These are phyloP conservation scores for Platyura marginata DNA, from an alignment of 1,140 invertebrate genomes.

Conservation along the genomic window DNA sequence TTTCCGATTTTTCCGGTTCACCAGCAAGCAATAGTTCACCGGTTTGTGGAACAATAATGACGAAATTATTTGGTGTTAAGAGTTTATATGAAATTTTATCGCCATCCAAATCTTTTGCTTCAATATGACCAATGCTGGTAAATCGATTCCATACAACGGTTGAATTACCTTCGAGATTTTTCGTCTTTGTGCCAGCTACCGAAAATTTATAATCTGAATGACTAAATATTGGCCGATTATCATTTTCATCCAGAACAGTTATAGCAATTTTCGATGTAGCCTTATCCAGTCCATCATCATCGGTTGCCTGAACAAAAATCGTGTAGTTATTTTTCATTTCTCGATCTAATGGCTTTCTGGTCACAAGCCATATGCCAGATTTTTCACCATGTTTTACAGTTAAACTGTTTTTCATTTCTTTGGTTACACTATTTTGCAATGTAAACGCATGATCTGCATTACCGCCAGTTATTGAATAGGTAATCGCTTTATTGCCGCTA, in stretches of 20 bases:
- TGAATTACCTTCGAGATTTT: slow-evolving; percentile 28
- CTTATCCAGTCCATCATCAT: slow-evolving; percentile 50
- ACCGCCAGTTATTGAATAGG: slow-evolving; percentile 58
- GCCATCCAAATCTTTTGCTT: slow-evolving; percentile 67
- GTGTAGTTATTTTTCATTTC: slow-evolving; percentile 48
- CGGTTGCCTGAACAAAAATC: slow-evolving; percentile 53
- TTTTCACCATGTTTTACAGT: slow-evolving; percentile 24
- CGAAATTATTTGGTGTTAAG: slow-evolving; percentile 51
- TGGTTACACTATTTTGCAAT: slow-evolving; percentile 35
- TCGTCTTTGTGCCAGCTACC: slow-evolving; percentile 34
- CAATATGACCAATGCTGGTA: slow-evolving; percentile 58
- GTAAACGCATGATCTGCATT: slow-evolving; percentile 49
- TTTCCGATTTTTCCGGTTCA: slow-evolving; percentile 47
- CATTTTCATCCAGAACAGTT: slow-evolving; percentile 67
- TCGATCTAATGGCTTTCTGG: slow-evolving; percentile 49
- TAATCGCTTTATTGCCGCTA: slow-evolving; percentile 37
- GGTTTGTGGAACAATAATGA: slow-evolving; percentile 80
- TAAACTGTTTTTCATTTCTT: slow-evolving; percentile 37
- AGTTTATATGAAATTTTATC: slow-evolving; percentile 71
- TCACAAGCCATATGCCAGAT: slow-evolving; percentile 46
- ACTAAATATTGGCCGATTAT: slow-evolving; percentile 71
- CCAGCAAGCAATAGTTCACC: slow-evolving; percentile 68
- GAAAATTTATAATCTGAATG: slow-evolving; percentile 60
- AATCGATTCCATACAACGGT: slow-evolving; percentile 52
- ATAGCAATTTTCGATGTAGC: slow-evolving; percentile 53